Base-by-base conservation (phyloP, 2,797 vertebrate species). In the Schizothorax lantsangensis region DNA sequence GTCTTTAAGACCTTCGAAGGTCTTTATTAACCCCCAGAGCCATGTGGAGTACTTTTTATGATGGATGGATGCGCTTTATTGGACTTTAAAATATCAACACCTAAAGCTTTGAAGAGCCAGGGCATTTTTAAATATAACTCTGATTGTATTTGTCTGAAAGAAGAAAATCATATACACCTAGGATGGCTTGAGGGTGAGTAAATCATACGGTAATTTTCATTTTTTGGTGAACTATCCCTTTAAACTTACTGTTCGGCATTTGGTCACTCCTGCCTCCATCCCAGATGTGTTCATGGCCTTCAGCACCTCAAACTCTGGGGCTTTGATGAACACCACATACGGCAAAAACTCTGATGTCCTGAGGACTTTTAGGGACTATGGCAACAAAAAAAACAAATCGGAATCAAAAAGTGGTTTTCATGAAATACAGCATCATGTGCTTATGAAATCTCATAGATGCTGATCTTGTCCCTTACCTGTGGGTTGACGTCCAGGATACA, bases 401-500 rank as follows among this genome's bases (percentile, higher is more conserved):
- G 26, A 52, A 47, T 69, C 10, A 52, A 68, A 66, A 47, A 4
- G 26, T 71, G 33, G 3, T 69, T 59, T 15, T 71, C 8, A 57
- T 40, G 15, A 26, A 59, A n/a, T 40, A 26, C 38, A 40, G 4
- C 33, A 79, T 17, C 5, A 10, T 21, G 30, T 52, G 17, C 17
- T 52, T 52, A 62, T 43, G 4, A 38, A 38, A 43, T 52, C 45
- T 81, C 17, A 52, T 52, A 1, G 6, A 69, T 45, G 8, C 30
- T 52, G 12, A 43, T 30, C 14, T 6, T 82, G 33, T 45, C 15
- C 57, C 19, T 54, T 83, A 98, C 98, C 97, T 99, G 97, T 8
- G 97, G 97, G 92, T 98, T 98, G 84, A 97, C 96, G 0, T 99
- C 98, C 94, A 99, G 94, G 79, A 98, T 95, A 91, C 98, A 99